Evolutionary conservation across 1,140 invertebrate genomes (phyloP).

Genomic region (Nasonia longicornis): DNA sequence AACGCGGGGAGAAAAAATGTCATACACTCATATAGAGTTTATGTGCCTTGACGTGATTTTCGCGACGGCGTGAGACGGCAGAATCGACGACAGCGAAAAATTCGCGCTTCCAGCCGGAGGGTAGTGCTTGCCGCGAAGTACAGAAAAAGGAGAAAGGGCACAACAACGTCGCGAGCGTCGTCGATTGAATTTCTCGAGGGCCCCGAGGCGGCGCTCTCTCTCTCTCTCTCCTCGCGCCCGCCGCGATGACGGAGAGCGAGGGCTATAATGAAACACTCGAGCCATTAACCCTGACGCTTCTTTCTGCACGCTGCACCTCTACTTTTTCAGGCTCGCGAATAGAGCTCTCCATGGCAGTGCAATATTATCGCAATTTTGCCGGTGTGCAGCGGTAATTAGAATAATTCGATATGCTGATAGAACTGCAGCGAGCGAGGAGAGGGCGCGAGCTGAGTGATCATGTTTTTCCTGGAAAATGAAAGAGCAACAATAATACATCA

Average conservation of each 20-base stretch:
- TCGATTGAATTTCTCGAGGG: constrained; percentile 52
- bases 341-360: neutral
- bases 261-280: constrained; percentile 52
- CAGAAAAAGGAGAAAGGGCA: neutral
- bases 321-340: neutral
- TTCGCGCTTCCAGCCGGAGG: constrained; percentile 15
- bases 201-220: constrained; percentile 44
- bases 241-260: constrained; percentile 40
- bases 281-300: constrained; percentile 56
- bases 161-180: constrained; percentile 37
- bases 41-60: constrained; percentile 32
- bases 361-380: neutral
- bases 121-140: neutral
- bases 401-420: neutral
- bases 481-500: constrained; percentile 23
- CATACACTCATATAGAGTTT: constrained; percentile 22
- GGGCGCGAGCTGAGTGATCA: neutral
- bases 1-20: neutral
- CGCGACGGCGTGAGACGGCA: neutral
- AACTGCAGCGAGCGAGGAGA: too few species aligned
- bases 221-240: constrained; percentile 1
- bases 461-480: constrained; percentile 8
- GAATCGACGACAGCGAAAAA: constrained; percentile 31
- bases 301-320: neutral
- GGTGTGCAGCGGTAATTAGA: neutral